A percentile compares a stretch with the other conserved stretches of the same genome.
Conservation (phyloP, 2,113 vertebrate species). For the Natator depressus region DNA sequence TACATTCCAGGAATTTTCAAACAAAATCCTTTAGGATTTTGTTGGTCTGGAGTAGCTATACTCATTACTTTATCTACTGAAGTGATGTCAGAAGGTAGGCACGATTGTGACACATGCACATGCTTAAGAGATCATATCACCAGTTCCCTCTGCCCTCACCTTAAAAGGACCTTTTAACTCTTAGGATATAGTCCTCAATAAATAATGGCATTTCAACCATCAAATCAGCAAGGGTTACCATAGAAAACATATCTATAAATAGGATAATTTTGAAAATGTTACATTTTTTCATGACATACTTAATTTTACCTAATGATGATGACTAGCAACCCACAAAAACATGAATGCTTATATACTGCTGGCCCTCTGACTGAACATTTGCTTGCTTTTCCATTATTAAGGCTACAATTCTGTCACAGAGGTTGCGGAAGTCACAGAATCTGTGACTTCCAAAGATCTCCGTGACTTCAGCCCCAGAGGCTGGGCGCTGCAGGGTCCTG, state of each 20-base stretch:
- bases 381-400: background rate
- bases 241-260: background rate
- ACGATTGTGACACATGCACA: slow-evolving; percentile 77
- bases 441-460: no score
- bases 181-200: slow-evolving; percentile 16
- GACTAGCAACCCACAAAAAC: background rate
- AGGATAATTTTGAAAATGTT: background rate
- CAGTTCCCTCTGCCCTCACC: slow-evolving; percentile 59
- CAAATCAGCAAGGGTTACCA: background rate
- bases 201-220: slow-evolving; percentile 23
- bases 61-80: slow-evolving; percentile 67
- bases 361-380: background rate
- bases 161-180: slow-evolving; percentile 76
- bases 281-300: background rate
- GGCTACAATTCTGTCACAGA: no score
- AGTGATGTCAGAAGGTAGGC: slow-evolving; percentile 79
- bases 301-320: background rate
- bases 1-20: slow-evolving; percentile 21
- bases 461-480: no score
- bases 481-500: no score
- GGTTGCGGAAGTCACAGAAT: no score
- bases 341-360: background rate
- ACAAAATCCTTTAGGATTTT: slow-evolving; percentile 35
- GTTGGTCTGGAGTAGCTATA: slow-evolving; percentile 40
- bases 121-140: slow-evolving; percentile 76